Conservation (phyloP, 2,797 vertebrate species). For the Chloroceryle inda region DNA sequence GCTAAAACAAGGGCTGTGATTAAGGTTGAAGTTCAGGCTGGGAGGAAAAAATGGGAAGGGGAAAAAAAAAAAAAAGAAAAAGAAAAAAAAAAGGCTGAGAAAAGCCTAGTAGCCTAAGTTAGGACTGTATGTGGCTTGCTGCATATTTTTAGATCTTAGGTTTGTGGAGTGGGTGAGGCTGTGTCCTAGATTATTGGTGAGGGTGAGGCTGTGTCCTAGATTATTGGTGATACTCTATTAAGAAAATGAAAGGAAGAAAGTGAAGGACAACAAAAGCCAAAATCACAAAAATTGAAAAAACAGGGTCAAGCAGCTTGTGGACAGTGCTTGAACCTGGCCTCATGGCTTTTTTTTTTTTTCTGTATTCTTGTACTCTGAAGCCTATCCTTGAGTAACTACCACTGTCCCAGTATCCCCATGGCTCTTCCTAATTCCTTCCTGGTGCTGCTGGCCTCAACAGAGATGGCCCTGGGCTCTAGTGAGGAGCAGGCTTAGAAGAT, state of each 20-base stretch:
- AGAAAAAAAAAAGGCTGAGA: not conserved
- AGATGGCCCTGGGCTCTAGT: rapidly evolving
- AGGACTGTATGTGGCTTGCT: not conserved
- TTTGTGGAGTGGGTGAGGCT: not conserved
- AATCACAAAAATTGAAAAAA: not conserved
- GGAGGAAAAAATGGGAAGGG: not conserved
- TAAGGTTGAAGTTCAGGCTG: not conserved
- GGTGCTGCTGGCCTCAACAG: not conserved
- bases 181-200: not conserved
- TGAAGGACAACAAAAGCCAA: not conserved
- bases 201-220: not conserved
- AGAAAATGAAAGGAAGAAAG: not conserved
- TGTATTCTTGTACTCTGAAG: not conserved
- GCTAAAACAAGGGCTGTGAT: slow-evolving; percentile 30
- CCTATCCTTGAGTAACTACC: rapidly evolving
- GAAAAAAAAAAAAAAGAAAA: not conserved
- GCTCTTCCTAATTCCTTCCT: not conserved
- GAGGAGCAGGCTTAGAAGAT: rapidly evolving
- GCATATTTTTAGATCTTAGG: not conserved
- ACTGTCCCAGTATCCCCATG: not conserved
- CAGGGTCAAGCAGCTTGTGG: not conserved
- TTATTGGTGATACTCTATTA: not conserved
- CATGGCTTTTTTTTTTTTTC: not conserved
- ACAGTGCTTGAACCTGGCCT: not conserved
- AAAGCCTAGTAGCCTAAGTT: not conserved